Evolutionary conservation across 2,797 vertebrate species (phyloP).

Genomic region (Eupleurogrammus muticus): DNA sequence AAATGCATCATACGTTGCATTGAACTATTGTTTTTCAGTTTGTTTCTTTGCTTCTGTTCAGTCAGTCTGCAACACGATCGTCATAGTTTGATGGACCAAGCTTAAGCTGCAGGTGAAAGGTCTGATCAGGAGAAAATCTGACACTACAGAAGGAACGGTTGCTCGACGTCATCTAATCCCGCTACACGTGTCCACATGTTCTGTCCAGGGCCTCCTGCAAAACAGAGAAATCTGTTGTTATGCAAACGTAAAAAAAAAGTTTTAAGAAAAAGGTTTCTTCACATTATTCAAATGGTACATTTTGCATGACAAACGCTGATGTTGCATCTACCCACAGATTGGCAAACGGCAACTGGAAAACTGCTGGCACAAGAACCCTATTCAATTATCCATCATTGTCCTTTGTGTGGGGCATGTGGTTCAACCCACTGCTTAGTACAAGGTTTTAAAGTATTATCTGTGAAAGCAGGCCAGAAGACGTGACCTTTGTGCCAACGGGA

Average conservation of each 20-base stretch:
- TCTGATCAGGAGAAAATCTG: slow-evolving; percentile 3
- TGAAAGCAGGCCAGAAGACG: slow-evolving; percentile 16
- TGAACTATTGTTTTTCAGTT: neutral
- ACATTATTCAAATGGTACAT: slow-evolving; percentile 41
- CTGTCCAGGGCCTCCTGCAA: slow-evolving; percentile 62
- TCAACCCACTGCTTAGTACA: slow-evolving; percentile 23
- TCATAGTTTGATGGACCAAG: slow-evolving; percentile 7
- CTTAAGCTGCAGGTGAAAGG: slow-evolving; percentile 8
- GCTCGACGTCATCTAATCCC: slow-evolving; percentile 20
- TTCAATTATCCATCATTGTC: slow-evolving; percentile 20
- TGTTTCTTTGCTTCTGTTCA: slow-evolving; percentile 52
- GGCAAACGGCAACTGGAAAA: slow-evolving; percentile 33
- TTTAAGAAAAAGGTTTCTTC: slow-evolving; percentile 1
- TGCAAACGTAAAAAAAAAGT: slow-evolving; percentile 18
- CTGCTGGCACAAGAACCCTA: slow-evolving; percentile 22
- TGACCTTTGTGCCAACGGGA: slow-evolving; percentile 21
- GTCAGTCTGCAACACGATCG: slow-evolving; percentile 4
- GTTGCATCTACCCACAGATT: slow-evolving; percentile 21
- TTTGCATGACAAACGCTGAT: slow-evolving; percentile 30
- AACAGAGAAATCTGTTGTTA: slow-evolving; percentile 41
- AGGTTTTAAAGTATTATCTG: slow-evolving; percentile 23
- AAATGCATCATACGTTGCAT: slow-evolving; percentile 22
- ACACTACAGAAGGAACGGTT: neutral
- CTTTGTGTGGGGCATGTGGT: slow-evolving; percentile 29
- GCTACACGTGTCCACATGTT: slow-evolving; percentile 33